These are phyloP conservation scores for Drosophila obscura DNA, from an alignment of 1,140 invertebrate species.

Conservation along the genomic window DNA sequence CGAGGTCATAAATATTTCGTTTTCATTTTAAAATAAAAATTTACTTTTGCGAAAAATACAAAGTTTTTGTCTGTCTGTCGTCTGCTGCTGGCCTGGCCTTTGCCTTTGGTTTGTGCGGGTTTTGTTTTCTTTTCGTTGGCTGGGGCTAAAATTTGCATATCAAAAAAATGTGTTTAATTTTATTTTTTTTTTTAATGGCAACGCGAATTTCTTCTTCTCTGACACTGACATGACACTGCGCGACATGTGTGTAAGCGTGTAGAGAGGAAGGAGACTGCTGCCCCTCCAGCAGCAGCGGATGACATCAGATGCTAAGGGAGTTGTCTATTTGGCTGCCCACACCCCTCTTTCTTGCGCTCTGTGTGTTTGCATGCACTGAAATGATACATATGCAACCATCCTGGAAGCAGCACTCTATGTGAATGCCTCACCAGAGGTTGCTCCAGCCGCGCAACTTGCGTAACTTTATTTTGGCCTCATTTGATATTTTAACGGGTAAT, in stretches of 20 bases:
- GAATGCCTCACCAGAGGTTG: no score
- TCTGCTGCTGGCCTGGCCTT: constrained; percentile 25
- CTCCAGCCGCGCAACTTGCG: constrained; percentile 45
- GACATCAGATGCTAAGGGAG: no score
- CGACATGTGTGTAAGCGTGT: constrained; percentile 25
- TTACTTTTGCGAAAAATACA: constrained; percentile 41
- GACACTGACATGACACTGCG: constrained; percentile 42
- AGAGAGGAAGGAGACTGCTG: background rate
- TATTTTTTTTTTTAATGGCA: constrained; percentile 28
- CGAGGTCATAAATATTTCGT: constrained; percentile 72
- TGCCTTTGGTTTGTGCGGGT: background rate
- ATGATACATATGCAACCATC: no score
- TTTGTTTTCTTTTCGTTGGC: constrained; percentile 16
- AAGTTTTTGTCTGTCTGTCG: constrained; percentile 33
- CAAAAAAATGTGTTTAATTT: constrained; percentile 41
- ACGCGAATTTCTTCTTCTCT: constrained; percentile 21
- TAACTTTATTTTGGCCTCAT: constrained; percentile 44
- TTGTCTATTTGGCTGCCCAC: background rate
- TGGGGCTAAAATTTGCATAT: constrained; percentile 65
- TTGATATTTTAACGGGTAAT: constrained; percentile 49
- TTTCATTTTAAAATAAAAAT: constrained; percentile 56
- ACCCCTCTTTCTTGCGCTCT: background rate
- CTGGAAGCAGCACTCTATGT: no score
- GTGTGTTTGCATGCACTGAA: no score
- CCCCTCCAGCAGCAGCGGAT: constrained; percentile 23